Base-by-base conservation (phyloP, 2,797 vertebrate genomes). In the Platyrinchus mystaceus region DNA sequence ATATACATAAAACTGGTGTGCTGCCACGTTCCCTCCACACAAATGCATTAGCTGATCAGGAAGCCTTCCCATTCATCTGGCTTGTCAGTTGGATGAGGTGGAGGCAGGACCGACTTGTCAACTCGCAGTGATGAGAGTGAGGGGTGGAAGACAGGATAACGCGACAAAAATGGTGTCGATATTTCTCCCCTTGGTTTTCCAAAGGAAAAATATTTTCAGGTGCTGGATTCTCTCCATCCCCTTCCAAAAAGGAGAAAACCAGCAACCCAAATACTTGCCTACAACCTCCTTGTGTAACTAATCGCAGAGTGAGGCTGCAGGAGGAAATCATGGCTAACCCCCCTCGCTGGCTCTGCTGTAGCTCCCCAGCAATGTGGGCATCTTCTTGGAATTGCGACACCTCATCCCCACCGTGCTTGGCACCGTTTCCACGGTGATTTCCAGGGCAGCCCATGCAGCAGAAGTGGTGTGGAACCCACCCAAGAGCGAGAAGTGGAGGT, bases 1-100 rank as follows among this genome's bases (percentile, higher is more conserved):
- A 88, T 91, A 93, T 92, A 92, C 94, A 92, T 66, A 83, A 87
- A 90, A 78, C 75, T 84, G 90, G 78, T 95, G 93, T 37, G 94
- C 94, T 96, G 94, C 94, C 94, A 94, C 89, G 27, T 78, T 93
- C 87, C 66, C 93, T 95, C 89, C 92, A 24, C 94, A 77, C 86
- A 84, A 93, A 75, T 41, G 89, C 95, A 94, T 96, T 95, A 94
- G 94, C 94, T 89, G 92, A 95, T 96, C 92, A 91, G 92, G 74
- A 89, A 86, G 66, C 87, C 89, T 96, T 94, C 95, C 95, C 95
- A 94, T 95, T 96, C 94, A 95, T 96, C 95, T 86, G 85, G 36
- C 87, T 94, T 89, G 94, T 96, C 94, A 91, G 77, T 91, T 11
- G 49, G 56, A 39, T 59, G 93, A 81, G 70, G 89, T 83, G 93